phyloP scores from a whole-genome alignment of 2,888 invertebrate genomes.

The Pseudeuparius sepicola region DNA sequence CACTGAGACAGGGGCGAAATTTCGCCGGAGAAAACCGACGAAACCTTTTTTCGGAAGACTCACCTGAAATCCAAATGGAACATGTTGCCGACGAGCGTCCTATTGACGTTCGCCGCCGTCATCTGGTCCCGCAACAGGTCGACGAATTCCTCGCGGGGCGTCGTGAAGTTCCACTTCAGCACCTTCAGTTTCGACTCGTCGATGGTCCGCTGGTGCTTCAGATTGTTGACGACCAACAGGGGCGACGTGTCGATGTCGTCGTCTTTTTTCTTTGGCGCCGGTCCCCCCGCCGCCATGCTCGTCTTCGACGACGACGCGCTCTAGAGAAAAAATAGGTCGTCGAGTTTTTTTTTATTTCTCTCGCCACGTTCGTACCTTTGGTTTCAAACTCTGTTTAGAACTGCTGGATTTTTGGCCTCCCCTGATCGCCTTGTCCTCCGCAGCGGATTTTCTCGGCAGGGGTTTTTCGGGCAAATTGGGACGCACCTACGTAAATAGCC shows the following conservation, averaged over 20 bases:
- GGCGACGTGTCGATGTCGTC: slow-evolving; percentile 79
- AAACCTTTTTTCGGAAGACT: no score
- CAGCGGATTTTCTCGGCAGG: slow-evolving; percentile 52
- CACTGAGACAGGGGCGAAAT: no score
- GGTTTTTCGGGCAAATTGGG: slow-evolving; percentile 78
- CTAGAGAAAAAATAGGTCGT: no score
- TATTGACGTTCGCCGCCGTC: slow-evolving; percentile 78
- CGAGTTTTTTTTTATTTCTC: no score
- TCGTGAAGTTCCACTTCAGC: slow-evolving; percentile 91
- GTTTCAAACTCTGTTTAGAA: slow-evolving; percentile 42
- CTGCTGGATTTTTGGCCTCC: slow-evolving; percentile 47
- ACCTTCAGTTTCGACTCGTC: slow-evolving; percentile 92
- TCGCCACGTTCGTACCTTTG: slow-evolving; percentile 46
- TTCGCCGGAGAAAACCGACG: no score
- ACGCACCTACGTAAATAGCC: no score
- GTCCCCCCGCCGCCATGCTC: slow-evolving; percentile 12
- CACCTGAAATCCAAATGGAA: slow-evolving; percentile 88
- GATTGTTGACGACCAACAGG: slow-evolving; percentile 67
- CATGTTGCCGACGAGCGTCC: slow-evolving; percentile 78
- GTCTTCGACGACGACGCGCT: slow-evolving; percentile 7
- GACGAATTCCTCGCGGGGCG: slow-evolving; percentile 88
- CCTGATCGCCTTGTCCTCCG: slow-evolving; percentile 47
- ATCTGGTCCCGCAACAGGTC: slow-evolving; percentile 87
- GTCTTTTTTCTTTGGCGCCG: slow-evolving; percentile 56
- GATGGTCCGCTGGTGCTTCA: slow-evolving; percentile 85